phyloP scores from a whole-genome alignment of 1,140 invertebrate genomes.

The Drosophila pruinosa region DNA sequence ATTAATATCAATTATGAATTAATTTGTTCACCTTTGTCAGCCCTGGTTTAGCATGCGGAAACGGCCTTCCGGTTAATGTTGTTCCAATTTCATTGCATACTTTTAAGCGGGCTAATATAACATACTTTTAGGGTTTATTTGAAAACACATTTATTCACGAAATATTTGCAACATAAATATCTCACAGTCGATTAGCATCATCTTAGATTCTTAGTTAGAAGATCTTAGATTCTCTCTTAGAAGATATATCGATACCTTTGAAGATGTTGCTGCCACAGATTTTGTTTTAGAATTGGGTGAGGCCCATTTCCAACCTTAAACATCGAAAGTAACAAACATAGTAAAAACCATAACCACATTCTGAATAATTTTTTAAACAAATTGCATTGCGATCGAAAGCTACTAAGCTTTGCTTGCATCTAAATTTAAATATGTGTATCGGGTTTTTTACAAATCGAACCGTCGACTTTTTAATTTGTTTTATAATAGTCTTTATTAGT shows the following conservation, averaged over 20 bases:
- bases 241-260: too few relatives aligned
- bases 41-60: neutral
- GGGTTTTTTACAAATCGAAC: too few relatives aligned
- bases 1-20: neutral
- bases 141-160: slow-evolving; percentile 30
- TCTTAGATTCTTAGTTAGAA: slow-evolving; percentile 9
- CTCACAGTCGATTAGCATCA: slow-evolving; percentile 12
- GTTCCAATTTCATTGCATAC: neutral
- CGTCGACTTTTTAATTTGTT: slow-evolving; percentile 42
- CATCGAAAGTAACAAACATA: too few relatives aligned
- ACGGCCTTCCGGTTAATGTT: neutral
- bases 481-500: slow-evolving; percentile 74
- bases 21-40: neutral
- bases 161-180: slow-evolving; percentile 13
- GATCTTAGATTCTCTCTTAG: too few relatives aligned
- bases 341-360: too few relatives aligned
- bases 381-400: too few relatives aligned
- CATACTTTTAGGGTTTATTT: slow-evolving; percentile 9
- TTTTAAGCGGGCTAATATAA: neutral
- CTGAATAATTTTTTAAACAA: too few relatives aligned
- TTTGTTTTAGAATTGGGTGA: too few relatives aligned
- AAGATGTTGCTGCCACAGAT: too few relatives aligned
- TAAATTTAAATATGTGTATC: too few relatives aligned
- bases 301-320: too few relatives aligned
- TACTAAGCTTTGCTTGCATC: too few relatives aligned